A percentile compares a stretch with the other conserved stretches of the same genome.
These are phyloP conservation scores for Loxodonta africana DNA, from an alignment of 2,113 vertebrate species.

Conservation along the genomic window DNA sequence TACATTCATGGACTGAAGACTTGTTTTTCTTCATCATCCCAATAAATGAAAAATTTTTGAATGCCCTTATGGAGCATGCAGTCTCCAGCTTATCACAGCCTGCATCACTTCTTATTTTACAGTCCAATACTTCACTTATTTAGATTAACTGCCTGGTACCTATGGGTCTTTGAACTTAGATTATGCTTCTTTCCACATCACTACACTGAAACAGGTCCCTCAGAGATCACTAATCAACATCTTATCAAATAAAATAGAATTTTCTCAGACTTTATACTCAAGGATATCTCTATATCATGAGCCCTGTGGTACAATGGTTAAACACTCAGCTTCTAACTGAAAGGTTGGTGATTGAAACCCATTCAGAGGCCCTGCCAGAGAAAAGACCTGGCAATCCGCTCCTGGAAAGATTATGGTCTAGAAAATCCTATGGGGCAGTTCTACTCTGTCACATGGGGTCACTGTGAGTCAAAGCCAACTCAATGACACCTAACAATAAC, in stretches of 20 bases:
- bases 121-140: background rate
- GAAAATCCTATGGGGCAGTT: background rate
- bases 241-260: background rate
- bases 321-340: background rate
- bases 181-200: background rate
- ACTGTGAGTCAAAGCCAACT: background rate
- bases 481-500: background rate
- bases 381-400: background rate
- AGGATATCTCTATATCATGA: background rate
- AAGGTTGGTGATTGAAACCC: background rate
- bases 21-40: background rate
- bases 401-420: background rate
- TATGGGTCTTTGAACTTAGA: slow-evolving; percentile 22
- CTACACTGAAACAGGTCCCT: background rate
- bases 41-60: background rate
- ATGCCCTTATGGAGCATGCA: background rate
- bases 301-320: background rate
- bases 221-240: background rate
- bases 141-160: background rate
- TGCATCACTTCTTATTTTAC: background rate
- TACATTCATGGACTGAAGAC: background rate
- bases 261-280: background rate
- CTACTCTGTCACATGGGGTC: background rate
- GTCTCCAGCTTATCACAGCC: background rate
- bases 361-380: background rate